These are phyloP conservation scores for Prionailurus bengalensis DNA, from an alignment of 2,113 vertebrate species.

Conservation along the genomic window DNA sequence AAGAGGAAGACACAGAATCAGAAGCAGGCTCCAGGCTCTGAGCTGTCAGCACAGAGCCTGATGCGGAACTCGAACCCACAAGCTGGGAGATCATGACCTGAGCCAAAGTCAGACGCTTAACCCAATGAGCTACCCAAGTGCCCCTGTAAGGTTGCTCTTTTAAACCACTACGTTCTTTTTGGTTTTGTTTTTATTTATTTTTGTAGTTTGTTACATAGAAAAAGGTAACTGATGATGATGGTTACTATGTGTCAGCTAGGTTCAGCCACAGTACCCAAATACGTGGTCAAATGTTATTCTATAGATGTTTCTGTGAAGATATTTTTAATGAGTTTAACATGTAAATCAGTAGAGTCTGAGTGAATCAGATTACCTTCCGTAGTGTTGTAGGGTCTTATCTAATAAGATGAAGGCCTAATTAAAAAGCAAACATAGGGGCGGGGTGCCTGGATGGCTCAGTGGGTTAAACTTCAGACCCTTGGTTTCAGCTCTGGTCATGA, in stretches of 20 bases:
- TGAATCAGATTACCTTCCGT: not conserved
- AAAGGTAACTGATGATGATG: not conserved
- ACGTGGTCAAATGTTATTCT: not conserved
- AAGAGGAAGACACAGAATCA: too few relatives aligned
- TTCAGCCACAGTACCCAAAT: not conserved
- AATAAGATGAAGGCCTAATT: not conserved
- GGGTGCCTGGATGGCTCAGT: too few relatives aligned
- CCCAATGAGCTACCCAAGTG: too few relatives aligned
- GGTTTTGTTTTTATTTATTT: not conserved
- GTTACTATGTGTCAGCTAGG: not conserved
- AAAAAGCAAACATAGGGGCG: not conserved
- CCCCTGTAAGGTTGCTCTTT: not conserved
- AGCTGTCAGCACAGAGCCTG: too few relatives aligned
- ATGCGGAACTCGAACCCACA: too few relatives aligned
- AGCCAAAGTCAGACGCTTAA: too few relatives aligned
- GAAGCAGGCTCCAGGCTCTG: too few relatives aligned
- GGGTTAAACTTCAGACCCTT: too few relatives aligned
- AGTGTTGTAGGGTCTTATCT: not conserved
- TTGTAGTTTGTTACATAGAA: not conserved
- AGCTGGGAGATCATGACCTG: too few relatives aligned
- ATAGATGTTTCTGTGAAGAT: not conserved
- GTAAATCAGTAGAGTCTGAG: not conserved
- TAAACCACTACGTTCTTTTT: not conserved
- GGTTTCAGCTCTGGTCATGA: too few relatives aligned
- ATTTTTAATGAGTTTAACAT: not conserved